Evolutionary conservation across 2,797 vertebrate species (phyloP).

Genomic region (Mormyrus hasselquistii): DNA sequence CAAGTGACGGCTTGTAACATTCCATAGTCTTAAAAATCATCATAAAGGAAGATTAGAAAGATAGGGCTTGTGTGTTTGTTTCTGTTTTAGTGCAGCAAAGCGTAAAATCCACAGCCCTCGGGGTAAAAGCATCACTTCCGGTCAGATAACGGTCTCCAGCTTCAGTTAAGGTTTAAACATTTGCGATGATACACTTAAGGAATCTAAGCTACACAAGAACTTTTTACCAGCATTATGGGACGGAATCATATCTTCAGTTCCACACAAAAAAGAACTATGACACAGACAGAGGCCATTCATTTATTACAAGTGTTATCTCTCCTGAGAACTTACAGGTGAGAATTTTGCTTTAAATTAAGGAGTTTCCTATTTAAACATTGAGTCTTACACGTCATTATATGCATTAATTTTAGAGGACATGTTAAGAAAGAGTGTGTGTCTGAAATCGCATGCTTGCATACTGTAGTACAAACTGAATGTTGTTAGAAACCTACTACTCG

Average conservation of each 20-base stretch:
- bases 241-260: neutral
- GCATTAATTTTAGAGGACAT: neutral
- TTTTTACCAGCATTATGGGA: neutral
- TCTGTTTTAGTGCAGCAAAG: neutral
- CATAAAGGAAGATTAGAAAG: neutral
- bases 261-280: neutral
- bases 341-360: neutral
- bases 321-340: neutral
- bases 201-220: neutral
- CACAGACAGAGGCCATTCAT: neutral
- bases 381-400: neutral
- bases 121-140: neutral
- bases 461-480: neutral
- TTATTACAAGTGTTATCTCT: neutral
- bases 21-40: neutral
- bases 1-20: neutral
- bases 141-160: neutral
- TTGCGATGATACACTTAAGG: neutral
- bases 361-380: neutral
- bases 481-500: neutral
- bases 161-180: neutral
- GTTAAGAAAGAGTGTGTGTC: neutral
- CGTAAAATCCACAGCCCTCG: neutral
- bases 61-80: neutral
- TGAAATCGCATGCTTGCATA: neutral